Conservation (phyloP, 2,888 invertebrate genomes). For the Tenthredo livida region DNA sequence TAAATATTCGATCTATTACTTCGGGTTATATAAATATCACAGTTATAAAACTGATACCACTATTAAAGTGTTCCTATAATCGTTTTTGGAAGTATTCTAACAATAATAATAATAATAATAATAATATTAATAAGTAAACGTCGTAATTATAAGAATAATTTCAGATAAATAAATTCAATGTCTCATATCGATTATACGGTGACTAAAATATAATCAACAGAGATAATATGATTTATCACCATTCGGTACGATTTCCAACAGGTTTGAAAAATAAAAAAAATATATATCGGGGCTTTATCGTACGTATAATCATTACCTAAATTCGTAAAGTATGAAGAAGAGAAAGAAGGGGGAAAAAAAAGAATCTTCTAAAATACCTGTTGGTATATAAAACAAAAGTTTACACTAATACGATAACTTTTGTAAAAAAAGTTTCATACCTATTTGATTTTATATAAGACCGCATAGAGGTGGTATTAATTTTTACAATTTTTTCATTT, state of each 20-base stretch:
- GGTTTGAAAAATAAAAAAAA: not conserved
- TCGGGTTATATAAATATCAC: slow-evolving; percentile 73
- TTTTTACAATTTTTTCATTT: slow-evolving; percentile 16
- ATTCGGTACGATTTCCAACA: not conserved
- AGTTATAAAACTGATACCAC: slow-evolving; percentile 74
- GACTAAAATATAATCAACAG: slow-evolving; percentile 26
- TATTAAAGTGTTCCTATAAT: slow-evolving; percentile 49
- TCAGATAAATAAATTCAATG: slow-evolving; percentile 31
- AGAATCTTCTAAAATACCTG: not conserved
- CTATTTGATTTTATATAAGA: not conserved
- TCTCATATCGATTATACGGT: not conserved
- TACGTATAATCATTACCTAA: not conserved
- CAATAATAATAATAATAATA: slow-evolving; percentile 1
- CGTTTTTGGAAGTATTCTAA: slow-evolving; percentile 44
- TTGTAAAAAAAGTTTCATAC: not conserved
- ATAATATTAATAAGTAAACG: not conserved
- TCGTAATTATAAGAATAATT: not conserved
- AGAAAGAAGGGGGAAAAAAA: too few relatives aligned
- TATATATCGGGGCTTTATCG: not conserved
- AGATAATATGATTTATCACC: slow-evolving; percentile 23
- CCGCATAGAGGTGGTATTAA: not conserved
- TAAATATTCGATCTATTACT: slow-evolving; percentile 42
- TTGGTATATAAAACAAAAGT: not conserved
- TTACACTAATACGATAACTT: not conserved
- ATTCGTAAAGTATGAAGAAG: too few relatives aligned